Base-by-base conservation (phyloP, 2,888 invertebrate genomes). In the Nymphalis c-album region DNA sequence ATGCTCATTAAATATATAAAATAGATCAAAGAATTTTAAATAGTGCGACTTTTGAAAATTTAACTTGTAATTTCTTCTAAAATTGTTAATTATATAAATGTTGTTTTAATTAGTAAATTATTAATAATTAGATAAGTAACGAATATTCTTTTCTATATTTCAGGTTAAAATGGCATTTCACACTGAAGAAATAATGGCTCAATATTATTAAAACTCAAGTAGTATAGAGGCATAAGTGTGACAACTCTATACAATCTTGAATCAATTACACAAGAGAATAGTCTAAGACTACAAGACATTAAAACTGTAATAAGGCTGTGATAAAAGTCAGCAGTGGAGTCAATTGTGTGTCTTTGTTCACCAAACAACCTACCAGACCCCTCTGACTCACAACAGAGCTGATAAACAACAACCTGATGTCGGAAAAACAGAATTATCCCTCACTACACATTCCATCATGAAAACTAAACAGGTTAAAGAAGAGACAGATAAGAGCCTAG, bases 361-460 rank as follows among this genome's bases (percentile, higher is more conserved):
- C 5, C 57, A 57, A 17, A 57, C 57, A 57, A 35, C 40, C 7
- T 40, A 45, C 55, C 51, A 59, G 47, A 58, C 63, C 63, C 60
- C 69, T 63, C 69, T 61, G 35, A 69, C 50, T 50, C 59, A 48
- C 64, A 40, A 57, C 58, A 77, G 78, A 78, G 77, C 78, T 77
- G 84, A 84, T 51, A 68, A 69, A 69, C 75, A 76, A 73, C 68
- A 85, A 85, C 91, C 92, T 91, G 82, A 92, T 92, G 92, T 91
- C 92, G 90, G 84, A 85, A 82, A 80, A 85, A 90, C 89, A 85
- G 88, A 86, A 80, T 77, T 78, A 79, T 78, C 83, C 86, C 85
- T 88, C 86, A 85, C 85, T 85, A 84, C 80, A 90, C 88, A 92
- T 91, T 91, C 90, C 91, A 92, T 85, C 86, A 92, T 92, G 92